Evolutionary conservation across 2,888 invertebrate genomes (phyloP).

Genomic region (Ethmia dodecea): DNA sequence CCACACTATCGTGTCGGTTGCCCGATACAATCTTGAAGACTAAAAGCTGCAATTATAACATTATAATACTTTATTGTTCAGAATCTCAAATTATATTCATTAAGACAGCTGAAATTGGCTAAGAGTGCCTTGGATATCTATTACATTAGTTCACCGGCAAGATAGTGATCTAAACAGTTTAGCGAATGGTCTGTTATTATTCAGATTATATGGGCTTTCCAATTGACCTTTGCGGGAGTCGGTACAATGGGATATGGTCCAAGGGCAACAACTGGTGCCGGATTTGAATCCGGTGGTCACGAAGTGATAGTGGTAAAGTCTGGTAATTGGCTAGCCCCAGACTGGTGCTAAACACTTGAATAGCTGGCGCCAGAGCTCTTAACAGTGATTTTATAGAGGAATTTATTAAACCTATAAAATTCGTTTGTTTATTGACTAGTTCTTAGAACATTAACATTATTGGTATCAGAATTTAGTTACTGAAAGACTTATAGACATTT

Average conservation of each 20-base stretch:
- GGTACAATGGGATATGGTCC: constrained; percentile 61
- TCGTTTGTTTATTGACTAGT: not conserved
- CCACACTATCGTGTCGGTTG: not conserved
- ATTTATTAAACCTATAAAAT: not conserved
- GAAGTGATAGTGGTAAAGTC: constrained; percentile 47
- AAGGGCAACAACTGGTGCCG: constrained; percentile 61
- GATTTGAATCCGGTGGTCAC: constrained; percentile 70
- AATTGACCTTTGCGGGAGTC: constrained; percentile 61
- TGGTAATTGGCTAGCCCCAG: constrained; percentile 21
- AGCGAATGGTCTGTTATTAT: constrained; percentile 18
- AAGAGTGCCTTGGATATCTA: constrained; percentile 21
- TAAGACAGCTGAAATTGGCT: constrained; percentile 7
- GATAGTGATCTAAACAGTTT: constrained; percentile 22
- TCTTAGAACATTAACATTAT: constrained; percentile 6
- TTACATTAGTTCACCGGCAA: constrained; percentile 25
- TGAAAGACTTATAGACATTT: too few species aligned
- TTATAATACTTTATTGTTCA: constrained; percentile 8
- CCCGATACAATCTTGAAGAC: not conserved
- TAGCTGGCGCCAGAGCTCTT: not conserved
- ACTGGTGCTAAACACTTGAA: not conserved
- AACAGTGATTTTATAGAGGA: not conserved
- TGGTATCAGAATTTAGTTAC: too few species aligned
- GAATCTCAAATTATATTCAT: constrained; percentile 6
- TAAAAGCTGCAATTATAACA: constrained; percentile 2
- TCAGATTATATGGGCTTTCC: constrained; percentile 44